Evolutionary conservation across 2,113 vertebrate genomes (phyloP), one percentile per base, ranked within the genome.

Genomic region (Bombycilla garrulus): DNA sequence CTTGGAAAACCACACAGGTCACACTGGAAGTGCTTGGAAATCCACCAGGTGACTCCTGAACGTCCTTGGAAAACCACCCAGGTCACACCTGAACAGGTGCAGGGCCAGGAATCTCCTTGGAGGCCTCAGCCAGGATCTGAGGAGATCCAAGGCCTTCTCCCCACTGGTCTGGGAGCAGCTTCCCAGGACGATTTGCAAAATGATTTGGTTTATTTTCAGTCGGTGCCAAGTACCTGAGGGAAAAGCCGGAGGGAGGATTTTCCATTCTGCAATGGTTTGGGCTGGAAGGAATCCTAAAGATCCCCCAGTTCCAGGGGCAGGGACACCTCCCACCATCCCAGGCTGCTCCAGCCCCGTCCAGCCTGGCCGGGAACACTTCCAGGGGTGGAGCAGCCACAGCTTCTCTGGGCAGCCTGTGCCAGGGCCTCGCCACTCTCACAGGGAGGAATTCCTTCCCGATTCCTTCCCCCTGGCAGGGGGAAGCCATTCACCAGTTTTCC

Each of bases 311-410:
- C 47, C 29, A 21, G 7, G 8, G 24, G 16, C n/a, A 28, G 36
- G 51, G 26, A 58, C 26, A 40, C 5, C 14, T 76, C 5, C 38
- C 45, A 31, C 29, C 9, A 15, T 12, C 14, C 53, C 53, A 53
- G 20, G 24, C 4, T 12, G 6, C 6, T 76, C 62, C 70, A 35
- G 4, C 7, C 8, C 5, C 1, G 0, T 44, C 61, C 24, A 40
- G 1, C n/a, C 24, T 18, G 38, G 2, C 1, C 29, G 23, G 1
- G n/a, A 1, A 31, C 54, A 54, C 6, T 76, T 35, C n/a, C 25
- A 76, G n/a, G n/a, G 29, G 35, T 67, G 53, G 16, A 1, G 12
- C 33, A 67, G 38, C 38, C 60, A 38, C 51, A 58, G 9, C 13
- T 74, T 40, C n/a, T 47, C 54, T 31, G n/a, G 53, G 12, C 0